phyloP scores from a whole-genome alignment of 1,140 invertebrate genomes.

The Cotesia glomerata region DNA sequence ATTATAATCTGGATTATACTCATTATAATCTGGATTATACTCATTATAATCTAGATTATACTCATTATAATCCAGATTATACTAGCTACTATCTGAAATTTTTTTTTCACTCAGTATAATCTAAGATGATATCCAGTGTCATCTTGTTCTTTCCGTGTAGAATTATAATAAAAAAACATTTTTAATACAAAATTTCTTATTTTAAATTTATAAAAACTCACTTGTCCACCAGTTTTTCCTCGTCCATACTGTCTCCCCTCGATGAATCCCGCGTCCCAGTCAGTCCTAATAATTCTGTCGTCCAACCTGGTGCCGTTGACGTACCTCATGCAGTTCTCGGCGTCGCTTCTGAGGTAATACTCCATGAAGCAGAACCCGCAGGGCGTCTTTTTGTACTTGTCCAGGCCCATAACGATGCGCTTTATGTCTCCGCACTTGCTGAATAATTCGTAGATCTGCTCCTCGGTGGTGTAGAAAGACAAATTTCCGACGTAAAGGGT shows the following conservation, averaged over 20 bases:
- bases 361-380: slow-evolving; percentile 99
- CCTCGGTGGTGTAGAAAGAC: slow-evolving; percentile 98
- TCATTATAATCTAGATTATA: too few relatives aligned
- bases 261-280: slow-evolving; percentile 99
- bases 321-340: slow-evolving; percentile 94
- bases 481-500: slow-evolving; percentile 98
- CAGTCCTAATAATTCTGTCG: slow-evolving; percentile 95
- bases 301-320: slow-evolving; percentile 97
- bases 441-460: slow-evolving; percentile 98
- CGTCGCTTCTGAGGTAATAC: slow-evolving; percentile 89
- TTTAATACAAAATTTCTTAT: too few relatives aligned
- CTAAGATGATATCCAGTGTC: too few relatives aligned
- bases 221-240: slow-evolving; percentile 98
- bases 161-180: too few relatives aligned
- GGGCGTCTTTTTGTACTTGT: slow-evolving; percentile 97
- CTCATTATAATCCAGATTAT: too few relatives aligned
- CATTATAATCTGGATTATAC: too few relatives aligned
- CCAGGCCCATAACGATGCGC: slow-evolving; percentile 96
- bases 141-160: too few relatives aligned
- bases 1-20: too few relatives aligned
- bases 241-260: slow-evolving; percentile 98
- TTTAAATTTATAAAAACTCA: slow-evolving; percentile 53
- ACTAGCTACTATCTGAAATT: too few relatives aligned
- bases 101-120: too few relatives aligned
- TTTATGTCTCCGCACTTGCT: slow-evolving; percentile 95